Evolutionary conservation across 2,113 vertebrate species (phyloP).

Genomic region (Rhinopomastus cyanomelas): DNA sequence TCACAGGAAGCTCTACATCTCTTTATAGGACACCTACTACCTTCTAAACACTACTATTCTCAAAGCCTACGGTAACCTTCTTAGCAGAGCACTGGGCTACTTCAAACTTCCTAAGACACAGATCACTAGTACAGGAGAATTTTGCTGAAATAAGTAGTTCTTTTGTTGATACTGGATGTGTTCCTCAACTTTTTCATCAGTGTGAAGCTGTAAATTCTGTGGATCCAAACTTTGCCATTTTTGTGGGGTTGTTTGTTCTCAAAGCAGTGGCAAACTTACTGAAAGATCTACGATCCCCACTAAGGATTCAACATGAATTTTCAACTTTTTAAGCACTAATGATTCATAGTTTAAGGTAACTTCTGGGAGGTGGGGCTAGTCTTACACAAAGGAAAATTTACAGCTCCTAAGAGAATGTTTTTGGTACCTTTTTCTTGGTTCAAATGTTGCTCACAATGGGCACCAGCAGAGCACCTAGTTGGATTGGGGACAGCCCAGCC

Average conservation of each 20-base stretch:
- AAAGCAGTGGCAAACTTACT: not conserved
- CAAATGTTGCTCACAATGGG: not conserved
- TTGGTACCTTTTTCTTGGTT: not conserved
- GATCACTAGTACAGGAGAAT: too few species aligned
- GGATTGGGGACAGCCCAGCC: not conserved
- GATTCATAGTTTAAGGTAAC: not conserved
- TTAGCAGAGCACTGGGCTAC: not conserved
- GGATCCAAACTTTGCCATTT: too few species aligned
- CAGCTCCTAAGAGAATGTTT: not conserved
- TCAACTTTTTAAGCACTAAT: not conserved
- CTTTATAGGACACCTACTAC: not conserved
- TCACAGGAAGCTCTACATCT: not conserved
- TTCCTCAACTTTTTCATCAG: not conserved
- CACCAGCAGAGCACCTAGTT: accelerated
- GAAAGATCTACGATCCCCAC: not conserved
- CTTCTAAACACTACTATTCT: not conserved
- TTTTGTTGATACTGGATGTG: not conserved
- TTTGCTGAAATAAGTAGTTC: not conserved
- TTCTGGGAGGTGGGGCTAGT: not conserved
- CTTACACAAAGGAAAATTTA: not conserved
- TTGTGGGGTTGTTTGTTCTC: not conserved
- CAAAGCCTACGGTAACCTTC: not conserved
- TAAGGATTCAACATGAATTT: not conserved
- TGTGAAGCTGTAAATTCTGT: not conserved
- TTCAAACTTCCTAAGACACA: not conserved